phyloP scores from a whole-genome alignment of 1,140 invertebrate genomes.

The Hyphantria cunea region DNA sequence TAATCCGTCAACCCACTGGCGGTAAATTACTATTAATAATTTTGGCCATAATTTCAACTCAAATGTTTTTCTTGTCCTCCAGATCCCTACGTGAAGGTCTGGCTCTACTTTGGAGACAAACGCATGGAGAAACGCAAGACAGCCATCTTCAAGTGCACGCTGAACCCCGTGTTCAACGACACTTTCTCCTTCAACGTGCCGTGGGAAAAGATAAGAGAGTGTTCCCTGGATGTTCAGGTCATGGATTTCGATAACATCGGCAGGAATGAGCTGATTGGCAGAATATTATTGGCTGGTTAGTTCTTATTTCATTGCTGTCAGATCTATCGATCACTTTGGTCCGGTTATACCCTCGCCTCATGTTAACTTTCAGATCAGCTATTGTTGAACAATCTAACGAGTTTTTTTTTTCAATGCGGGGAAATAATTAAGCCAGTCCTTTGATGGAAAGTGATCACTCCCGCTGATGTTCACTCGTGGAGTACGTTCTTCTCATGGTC shows the following conservation, averaged over 20 bases:
- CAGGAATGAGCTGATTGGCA: slow-evolving; percentile 94
- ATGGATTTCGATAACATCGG: slow-evolving; percentile 98
- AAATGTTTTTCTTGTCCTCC: slow-evolving; percentile 46
- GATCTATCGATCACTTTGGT: too few species aligned
- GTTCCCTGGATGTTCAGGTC: slow-evolving; percentile 94
- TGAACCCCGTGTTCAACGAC: slow-evolving; percentile 96
- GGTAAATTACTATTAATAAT: too few species aligned
- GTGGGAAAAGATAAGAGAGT: slow-evolving; percentile 96
- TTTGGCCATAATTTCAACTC: too few species aligned
- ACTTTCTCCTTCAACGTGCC: slow-evolving; percentile 96
- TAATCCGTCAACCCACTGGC: too few species aligned
- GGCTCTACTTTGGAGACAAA: slow-evolving; percentile 97
- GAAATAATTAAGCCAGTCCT: too few species aligned
- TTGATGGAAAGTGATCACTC: too few species aligned
- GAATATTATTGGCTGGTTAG: slow-evolving; percentile 92
- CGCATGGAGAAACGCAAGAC: slow-evolving; percentile 97
- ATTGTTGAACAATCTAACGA: too few species aligned
- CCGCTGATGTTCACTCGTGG: too few species aligned
- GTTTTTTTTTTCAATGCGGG: too few species aligned
- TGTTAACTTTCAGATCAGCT: too few species aligned
- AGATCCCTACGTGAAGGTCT: slow-evolving; percentile 98
- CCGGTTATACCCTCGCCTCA: too few species aligned
- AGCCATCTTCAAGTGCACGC: slow-evolving; percentile 96
- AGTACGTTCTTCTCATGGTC: too few species aligned
- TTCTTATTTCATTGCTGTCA: slow-evolving; percentile 1